Evolutionary conservation across 1,140 invertebrate species (phyloP), one percentile per base, ranked within the genome.

Genomic region (Rhyzopertha dominica): DNA sequence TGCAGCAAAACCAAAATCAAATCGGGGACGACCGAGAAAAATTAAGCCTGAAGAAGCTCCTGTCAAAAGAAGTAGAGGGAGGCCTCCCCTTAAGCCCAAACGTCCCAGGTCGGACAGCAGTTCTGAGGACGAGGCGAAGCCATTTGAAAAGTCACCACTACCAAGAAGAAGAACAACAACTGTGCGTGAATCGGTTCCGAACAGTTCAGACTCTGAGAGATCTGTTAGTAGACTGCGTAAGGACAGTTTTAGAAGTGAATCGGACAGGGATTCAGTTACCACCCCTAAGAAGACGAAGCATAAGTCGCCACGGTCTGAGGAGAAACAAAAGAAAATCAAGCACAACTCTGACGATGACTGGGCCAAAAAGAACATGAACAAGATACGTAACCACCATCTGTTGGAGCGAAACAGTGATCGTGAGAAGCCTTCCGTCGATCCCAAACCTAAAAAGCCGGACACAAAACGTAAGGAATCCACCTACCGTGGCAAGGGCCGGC

Each of bases 11-110:
- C 45, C 51, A 14, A 62, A 61, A 43, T 47, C 41, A 7, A 52
- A 53, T 49, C 48, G 37, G 52, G 69, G 57, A 23, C 44, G 62
- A 29, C 63, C 41, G 58, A 70, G 40, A 67, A 76, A 60, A 61
- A 67, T 41, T 62, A 75, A 52, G 59, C 62, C 17, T 40, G 48
- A 43, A 3, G 17, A 51, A 4, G 40, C 47, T 9, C 47, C 31
- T 7, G 45, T 47, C 0, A 52, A 51, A 28, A 62, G 55, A 34
- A 51, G 48, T 19, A 29, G 71, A 2, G 72, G 71, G 3, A 51
- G 71, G 28, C 72, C 71, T 0, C n/a, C n/a, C n/a, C 22, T 34
- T 8, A 49, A 49, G 32, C 9, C n/a, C 24, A 52, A 45, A 25
- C 46, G 48, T 4, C 56, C 54, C 26, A 46, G 47, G 16, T 51